phyloP scores from a whole-genome alignment of 2,888 invertebrate species.

The Eumacrocentrus americanus region DNA sequence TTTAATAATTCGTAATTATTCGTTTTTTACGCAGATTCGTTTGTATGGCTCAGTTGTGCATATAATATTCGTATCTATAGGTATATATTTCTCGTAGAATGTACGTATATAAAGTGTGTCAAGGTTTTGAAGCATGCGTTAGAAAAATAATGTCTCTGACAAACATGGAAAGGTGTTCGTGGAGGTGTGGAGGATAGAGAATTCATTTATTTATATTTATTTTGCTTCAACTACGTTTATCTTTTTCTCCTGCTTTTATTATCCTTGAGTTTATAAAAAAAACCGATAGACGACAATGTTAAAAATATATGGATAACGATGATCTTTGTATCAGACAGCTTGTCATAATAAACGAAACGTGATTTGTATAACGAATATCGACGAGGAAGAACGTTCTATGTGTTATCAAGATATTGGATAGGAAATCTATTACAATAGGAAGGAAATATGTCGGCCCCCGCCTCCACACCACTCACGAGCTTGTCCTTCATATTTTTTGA shows the following conservation, averaged over 20 bases:
- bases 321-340: background rate
- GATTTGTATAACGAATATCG: background rate
- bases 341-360: background rate
- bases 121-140: conserved; percentile 51
- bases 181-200: conserved; percentile 43
- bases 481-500: too few species aligned
- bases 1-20: background rate
- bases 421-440: background rate
- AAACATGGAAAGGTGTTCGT: conserved; percentile 45
- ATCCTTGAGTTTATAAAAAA: too few species aligned
- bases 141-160: conserved; percentile 54
- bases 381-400: conserved; percentile 21
- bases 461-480: conserved; percentile 56
- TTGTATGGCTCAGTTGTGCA: background rate
- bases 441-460: conserved; percentile 53
- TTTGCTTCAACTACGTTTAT: background rate
- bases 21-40: background rate
- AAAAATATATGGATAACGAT: background rate
- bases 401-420: background rate
- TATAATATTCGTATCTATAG: background rate
- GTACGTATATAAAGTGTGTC: conserved; percentile 3
- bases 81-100: conserved; percentile 2
- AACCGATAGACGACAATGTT: conserved; percentile 4
- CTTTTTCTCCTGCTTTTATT: too few species aligned
- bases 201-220: background rate